Base-by-base conservation (phyloP, 2,888 invertebrate species). In the Sarcophaga caerulescens region DNA sequence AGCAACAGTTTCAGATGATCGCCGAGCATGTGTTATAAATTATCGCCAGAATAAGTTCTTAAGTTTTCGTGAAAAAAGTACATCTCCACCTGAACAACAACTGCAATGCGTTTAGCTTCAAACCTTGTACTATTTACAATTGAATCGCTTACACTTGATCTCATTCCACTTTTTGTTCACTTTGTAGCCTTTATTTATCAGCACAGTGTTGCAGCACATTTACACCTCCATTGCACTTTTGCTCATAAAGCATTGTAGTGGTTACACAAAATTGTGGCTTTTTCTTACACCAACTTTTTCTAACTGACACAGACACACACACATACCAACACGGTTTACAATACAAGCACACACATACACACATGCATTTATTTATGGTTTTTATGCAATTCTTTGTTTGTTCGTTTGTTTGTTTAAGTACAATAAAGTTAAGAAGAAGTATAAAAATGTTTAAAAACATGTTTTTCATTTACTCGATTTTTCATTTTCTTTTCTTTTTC, bases 201-300 rank as follows among this genome's bases (percentile, higher is more conserved):
- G 75, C 19, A 69, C 35, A n/a, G 4, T 69, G 17, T 23, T 5
- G 45, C 11, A 1, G 3, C 8, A 44, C 8, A 35, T 35, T 35
- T 1, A 25, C 44, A 62, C 21, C n/a, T 25, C 2, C 14, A 2
- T 12, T 52, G 35, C 12, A 68, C 17, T 25, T 10, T 44, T 88
- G 85, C 88, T 88, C 89, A 88, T 85, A 88, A 89, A 90, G 88
- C 88, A 90, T 88, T 89, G 86, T 86, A 89, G 85, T 89, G 88
- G 63, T 70, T 75, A 65, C 65, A 63, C 73, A 70, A 47, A 70
- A 70, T 80, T 79, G 84, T 79, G 79, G 70, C 59, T 80, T 73
- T 71, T 75, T 66, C 47, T 60, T 52, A 35, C 71, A 83, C 60
- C 52, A 69, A 23, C 44, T 76, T 17, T 25, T 76, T 21, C 14